Percentiles rank a stretch among this genome's conserved stretches.
Evolutionary conservation across 2,888 invertebrate species (phyloP).

Genomic region (Fabriciana adippe): DNA sequence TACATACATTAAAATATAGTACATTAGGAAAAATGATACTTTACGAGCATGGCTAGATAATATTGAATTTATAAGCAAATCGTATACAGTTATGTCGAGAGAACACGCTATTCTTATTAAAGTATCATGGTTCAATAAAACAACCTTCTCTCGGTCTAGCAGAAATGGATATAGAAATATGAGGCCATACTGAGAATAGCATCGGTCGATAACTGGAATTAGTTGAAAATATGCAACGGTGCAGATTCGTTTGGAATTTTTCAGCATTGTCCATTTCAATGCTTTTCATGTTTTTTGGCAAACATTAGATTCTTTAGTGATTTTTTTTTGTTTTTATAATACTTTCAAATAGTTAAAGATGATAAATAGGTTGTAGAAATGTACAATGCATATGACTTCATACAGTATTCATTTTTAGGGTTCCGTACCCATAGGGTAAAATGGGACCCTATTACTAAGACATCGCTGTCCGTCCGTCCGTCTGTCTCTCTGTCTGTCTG

Average conservation of each 20-base stretch:
- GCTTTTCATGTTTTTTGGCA: slow-evolving; percentile 1
- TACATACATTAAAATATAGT: no score
- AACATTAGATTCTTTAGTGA: not conserved
- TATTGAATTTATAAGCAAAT: no score
- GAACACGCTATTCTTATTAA: slow-evolving; percentile 24
- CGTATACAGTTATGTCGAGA: not conserved
- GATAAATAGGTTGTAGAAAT: no score
- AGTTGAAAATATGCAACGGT: slow-evolving; percentile 14
- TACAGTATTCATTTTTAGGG: no score
- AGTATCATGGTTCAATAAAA: not conserved
- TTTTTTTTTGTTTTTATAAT: not conserved
- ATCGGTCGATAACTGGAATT: slow-evolving; percentile 9
- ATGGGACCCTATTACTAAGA: no score
- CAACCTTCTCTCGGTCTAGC: slow-evolving; percentile 1
- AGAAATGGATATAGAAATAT: slow-evolving; percentile 20
- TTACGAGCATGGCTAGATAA: no score
- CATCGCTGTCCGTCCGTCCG: no score
- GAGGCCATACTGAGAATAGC: slow-evolving; percentile 18
- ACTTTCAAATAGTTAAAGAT: not conserved
- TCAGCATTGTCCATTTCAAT: not conserved
- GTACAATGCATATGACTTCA: no score
- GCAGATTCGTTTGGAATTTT: not conserved
- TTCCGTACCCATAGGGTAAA: no score
- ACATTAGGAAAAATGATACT: no score
- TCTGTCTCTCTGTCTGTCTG: no score